phyloP scores from a whole-genome alignment of 2,113 vertebrate genomes.

The Nycticryphes semicollaris region DNA sequence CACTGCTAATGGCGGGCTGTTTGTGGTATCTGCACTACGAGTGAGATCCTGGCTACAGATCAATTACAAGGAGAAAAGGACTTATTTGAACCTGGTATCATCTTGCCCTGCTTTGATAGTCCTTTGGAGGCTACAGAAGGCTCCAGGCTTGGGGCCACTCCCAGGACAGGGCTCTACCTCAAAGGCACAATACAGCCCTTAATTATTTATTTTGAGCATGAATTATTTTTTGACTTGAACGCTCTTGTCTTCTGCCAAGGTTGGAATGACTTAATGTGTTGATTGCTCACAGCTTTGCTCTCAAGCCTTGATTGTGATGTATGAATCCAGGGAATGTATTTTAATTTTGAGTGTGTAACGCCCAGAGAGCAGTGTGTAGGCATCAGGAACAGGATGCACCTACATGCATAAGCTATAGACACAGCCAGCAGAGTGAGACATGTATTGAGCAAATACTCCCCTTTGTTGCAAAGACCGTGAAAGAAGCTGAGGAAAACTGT shows the following conservation, averaged over 20 bases:
- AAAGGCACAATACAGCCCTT: background rate
- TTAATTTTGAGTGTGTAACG: background rate
- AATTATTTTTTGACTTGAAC: conserved; percentile 11
- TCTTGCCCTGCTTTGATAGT: background rate
- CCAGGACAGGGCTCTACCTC: background rate
- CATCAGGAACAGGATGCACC: background rate
- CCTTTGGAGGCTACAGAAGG: background rate
- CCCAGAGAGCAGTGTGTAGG: background rate
- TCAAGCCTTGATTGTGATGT: background rate
- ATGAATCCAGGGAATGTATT: background rate
- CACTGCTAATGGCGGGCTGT: background rate
- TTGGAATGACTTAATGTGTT: background rate
- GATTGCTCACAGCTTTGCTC: conserved; percentile 13
- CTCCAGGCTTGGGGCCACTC: background rate
- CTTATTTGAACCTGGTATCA: background rate
- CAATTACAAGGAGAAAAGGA: background rate
- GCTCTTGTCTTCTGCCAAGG: conserved; percentile 20
- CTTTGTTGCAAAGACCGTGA: background rate
- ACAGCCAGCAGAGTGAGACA: background rate
- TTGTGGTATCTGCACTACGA: background rate
- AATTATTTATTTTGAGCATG: conserved; percentile 27
- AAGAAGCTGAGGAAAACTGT: background rate
- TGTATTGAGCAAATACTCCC: background rate
- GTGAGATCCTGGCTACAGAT: background rate
- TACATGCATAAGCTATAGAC: background rate